These are phyloP conservation scores for Sapajus apella DNA, from an alignment of 2,113 vertebrate genomes.

Conservation along the genomic window DNA sequence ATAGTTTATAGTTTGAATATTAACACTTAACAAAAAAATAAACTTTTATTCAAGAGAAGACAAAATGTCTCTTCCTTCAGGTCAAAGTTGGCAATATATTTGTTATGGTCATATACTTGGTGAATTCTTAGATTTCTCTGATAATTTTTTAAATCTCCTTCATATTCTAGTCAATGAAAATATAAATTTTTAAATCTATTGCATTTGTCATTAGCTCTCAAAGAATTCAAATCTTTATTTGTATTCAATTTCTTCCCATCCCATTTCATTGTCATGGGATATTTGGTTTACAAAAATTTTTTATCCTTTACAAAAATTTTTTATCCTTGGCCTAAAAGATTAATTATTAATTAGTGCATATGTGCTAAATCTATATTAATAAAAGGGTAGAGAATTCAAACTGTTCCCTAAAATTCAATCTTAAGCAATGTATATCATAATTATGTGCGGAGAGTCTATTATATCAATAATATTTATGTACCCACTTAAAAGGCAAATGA, in stretches of 20 bases:
- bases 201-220: not conserved
- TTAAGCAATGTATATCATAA: not conserved
- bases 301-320: not conserved
- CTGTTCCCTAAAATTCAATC: not conserved
- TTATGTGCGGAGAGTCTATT: not conserved
- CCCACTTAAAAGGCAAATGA: not conserved
- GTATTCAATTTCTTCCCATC: not conserved
- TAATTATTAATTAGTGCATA: constrained; percentile 46
- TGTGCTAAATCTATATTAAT: constrained; percentile 8
- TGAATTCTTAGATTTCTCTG: not conserved
- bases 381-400: not conserved
- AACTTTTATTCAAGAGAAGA: not conserved
- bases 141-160: not conserved
- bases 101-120: not conserved
- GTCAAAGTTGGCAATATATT: not conserved
- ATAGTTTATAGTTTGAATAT: not conserved
- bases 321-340: constrained; percentile 54
- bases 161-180: not conserved
- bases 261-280: not conserved
- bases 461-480: not conserved
- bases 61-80: not conserved
- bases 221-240: constrained; percentile 2
- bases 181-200: not conserved
- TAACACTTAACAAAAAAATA: not conserved
- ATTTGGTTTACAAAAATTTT: not conserved